Conservation (phyloP, 1,140 invertebrate genomes). For the Trachelipus rathkii region DNA sequence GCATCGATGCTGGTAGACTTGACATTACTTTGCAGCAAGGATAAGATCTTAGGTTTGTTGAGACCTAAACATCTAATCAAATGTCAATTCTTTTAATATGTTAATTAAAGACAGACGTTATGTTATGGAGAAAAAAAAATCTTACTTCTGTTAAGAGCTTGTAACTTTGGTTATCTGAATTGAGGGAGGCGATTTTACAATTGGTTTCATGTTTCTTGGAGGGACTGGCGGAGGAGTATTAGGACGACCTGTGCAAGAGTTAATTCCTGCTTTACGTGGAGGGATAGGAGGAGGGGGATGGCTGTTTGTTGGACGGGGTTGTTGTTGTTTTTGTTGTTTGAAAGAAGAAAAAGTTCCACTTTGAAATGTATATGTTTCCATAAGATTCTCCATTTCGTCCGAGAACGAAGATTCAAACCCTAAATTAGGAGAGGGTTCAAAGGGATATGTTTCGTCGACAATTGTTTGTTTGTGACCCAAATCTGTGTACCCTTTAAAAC, state of each 20-base stretch:
- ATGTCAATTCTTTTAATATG: too few relatives aligned
- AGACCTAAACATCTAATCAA: too few relatives aligned
- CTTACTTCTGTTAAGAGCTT: neutral
- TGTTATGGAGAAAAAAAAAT: neutral
- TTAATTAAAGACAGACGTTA: too few relatives aligned
- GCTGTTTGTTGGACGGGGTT: neutral
- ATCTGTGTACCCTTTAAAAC: neutral
- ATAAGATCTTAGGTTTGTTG: neutral
- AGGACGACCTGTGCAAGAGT: neutral
- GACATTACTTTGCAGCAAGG: neutral
- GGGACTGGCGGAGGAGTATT: neutral
- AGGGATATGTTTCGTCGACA: neutral
- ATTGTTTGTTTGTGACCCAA: neutral
- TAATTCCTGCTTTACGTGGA: neutral
- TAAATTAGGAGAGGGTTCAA: neutral
- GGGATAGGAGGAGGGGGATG: slow-evolving; percentile 6
- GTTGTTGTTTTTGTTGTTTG: neutral
- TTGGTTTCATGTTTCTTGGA: neutral
- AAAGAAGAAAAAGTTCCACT: neutral
- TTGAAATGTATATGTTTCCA: too few relatives aligned
- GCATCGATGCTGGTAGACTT: neutral
- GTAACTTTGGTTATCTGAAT: neutral
- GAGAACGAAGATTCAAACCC: neutral
- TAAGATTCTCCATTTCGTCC: neutral
- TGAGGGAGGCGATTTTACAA: neutral